Percentiles rank a stretch among this genome's conserved stretches.
Evolutionary conservation across 1,140 invertebrate species (phyloP).

Genomic region (Drosophila equinoxialis): DNA sequence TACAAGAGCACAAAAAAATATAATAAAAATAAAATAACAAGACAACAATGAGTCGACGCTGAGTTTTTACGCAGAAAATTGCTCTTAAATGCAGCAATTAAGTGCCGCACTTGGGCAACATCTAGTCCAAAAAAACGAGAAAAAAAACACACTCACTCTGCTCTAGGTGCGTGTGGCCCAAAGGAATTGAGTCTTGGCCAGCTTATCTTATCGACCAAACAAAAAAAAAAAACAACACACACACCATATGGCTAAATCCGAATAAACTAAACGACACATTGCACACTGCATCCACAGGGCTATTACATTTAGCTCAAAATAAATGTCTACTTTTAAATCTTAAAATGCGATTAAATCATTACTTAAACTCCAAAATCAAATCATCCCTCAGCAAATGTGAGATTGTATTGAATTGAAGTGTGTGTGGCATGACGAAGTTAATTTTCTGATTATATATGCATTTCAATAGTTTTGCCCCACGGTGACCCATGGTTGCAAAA

Average conservation of each 20-base stretch:
- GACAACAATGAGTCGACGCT: constrained; percentile 5
- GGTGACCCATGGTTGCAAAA: not conserved
- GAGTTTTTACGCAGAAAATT: constrained; percentile 39
- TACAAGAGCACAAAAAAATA: constrained; percentile 18
- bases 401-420: no score
- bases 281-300: not conserved
- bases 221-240: not conserved
- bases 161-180: not conserved
- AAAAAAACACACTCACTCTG: not conserved
- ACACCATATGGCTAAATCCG: not conserved
- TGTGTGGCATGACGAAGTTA: no score
- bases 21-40: constrained; percentile 6
- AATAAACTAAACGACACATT: not conserved
- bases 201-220: not conserved
- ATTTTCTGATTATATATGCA: no score
- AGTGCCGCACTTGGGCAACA: constrained; percentile 57
- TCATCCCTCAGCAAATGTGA: no score
- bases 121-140: not conserved
- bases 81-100: constrained; percentile 54
- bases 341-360: no score
- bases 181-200: constrained; percentile 12
- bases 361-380: no score
- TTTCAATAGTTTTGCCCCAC: not conserved
- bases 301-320: no score
- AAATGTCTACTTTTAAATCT: no score